phyloP scores from a whole-genome alignment of 2,888 invertebrate species.

The Crossocerus cetratus region DNA sequence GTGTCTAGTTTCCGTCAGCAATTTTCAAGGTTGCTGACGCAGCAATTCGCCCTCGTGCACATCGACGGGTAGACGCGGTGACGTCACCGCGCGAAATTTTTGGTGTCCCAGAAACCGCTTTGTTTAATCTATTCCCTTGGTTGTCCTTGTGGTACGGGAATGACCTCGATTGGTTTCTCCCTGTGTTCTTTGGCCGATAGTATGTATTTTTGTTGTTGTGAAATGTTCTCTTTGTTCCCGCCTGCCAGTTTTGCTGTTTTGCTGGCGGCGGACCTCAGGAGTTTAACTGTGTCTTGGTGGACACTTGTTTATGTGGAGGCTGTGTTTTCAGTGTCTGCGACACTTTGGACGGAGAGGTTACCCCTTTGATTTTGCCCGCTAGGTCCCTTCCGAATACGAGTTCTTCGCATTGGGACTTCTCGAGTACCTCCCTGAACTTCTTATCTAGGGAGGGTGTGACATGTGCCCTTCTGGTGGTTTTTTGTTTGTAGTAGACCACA shows the following conservation, averaged over 20 bases:
- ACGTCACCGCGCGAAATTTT: no score
- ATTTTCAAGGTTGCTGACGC: no score
- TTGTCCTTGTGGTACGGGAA: background rate
- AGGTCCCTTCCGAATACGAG: constrained; percentile 4
- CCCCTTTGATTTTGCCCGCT: background rate
- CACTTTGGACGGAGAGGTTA: background rate
- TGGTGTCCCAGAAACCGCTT: no score
- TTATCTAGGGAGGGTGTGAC: no score
- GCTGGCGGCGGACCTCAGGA: no score
- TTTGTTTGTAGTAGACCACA: no score
- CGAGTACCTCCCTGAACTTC: background rate
- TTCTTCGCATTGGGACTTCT: background rate
- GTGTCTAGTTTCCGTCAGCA: no score
- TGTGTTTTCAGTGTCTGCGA: background rate
- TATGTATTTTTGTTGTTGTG: background rate
- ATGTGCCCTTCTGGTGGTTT: no score
- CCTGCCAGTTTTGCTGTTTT: constrained; percentile 6
- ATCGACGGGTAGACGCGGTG: no score
- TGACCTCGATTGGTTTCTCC: background rate
- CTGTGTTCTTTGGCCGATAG: background rate
- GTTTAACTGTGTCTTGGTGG: background rate
- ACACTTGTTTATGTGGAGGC: background rate
- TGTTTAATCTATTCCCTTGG: no score
- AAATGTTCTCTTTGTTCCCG: background rate
- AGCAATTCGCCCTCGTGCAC: no score